These are phyloP conservation scores for Polypterus senegalus DNA, from an alignment of 2,113 vertebrate genomes.

Conservation along the genomic window DNA sequence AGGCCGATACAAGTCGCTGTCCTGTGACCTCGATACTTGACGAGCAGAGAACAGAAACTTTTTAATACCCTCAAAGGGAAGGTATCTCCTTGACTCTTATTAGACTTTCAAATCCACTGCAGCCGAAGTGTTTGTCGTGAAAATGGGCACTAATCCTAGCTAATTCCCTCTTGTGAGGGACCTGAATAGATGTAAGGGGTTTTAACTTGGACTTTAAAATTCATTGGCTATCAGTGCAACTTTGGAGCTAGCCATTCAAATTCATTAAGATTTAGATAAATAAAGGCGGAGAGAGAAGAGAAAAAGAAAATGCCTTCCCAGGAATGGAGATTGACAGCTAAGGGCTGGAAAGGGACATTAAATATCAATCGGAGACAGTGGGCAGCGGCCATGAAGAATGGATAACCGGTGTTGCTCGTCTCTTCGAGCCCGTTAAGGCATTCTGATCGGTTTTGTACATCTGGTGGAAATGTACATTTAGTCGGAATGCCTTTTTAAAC, in stretches of 20 bases:
- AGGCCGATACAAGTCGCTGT: too few species aligned
- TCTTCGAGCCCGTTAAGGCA: too few species aligned
- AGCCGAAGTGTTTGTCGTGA: constrained; percentile 44
- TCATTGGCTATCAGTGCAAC: constrained; percentile 22
- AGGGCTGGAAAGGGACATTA: not conserved
- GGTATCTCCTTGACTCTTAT: constrained; percentile 14
- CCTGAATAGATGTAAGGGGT: constrained; percentile 11
- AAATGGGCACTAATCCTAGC: constrained; percentile 37
- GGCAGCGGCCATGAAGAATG: too few species aligned
- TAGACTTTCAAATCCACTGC: constrained; percentile 35
- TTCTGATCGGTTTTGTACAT: too few species aligned
- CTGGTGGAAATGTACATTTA: too few species aligned
- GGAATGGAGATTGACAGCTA: constrained; percentile 18
- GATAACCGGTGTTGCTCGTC: too few species aligned
- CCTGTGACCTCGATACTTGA: too few species aligned
- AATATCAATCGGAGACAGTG: not conserved
- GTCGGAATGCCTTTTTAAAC: too few species aligned
- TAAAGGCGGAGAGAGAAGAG: constrained; percentile 10
- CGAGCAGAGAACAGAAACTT: too few species aligned
- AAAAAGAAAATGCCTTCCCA: not conserved
- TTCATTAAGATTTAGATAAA: constrained; percentile 24
- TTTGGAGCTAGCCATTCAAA: constrained; percentile 22
- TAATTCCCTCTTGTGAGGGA: constrained; percentile 19
- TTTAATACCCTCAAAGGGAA: constrained; percentile 24
- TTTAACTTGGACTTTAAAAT: constrained; percentile 24